These are phyloP conservation scores for Cotesia vestalis DNA, from an alignment of 1,140 invertebrate genomes.

Conservation along the genomic window DNA sequence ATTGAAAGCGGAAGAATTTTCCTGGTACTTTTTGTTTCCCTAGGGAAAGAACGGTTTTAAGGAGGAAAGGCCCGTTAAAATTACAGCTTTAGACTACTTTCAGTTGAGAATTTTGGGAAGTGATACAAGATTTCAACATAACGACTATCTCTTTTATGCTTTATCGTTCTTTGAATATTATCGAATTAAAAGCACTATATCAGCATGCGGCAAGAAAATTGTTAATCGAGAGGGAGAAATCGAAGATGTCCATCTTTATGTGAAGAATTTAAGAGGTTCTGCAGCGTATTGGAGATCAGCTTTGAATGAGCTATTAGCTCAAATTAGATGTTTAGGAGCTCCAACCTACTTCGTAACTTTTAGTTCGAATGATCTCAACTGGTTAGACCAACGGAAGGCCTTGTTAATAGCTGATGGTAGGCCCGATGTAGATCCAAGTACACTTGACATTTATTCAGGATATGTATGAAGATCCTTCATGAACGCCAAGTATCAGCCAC, in stretches of 20 bases:
- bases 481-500: slow-evolving; percentile 48
- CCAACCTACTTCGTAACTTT: slow-evolving; percentile 55
- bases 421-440: slow-evolving; percentile 46
- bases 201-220: slow-evolving; percentile 43
- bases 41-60: slow-evolving; percentile 56
- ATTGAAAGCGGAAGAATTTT: slow-evolving; percentile 57
- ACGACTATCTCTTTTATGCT: slow-evolving; percentile 61
- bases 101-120: slow-evolving; percentile 53
- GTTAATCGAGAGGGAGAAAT: slow-evolving; percentile 36
- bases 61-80: slow-evolving; percentile 50
- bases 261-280: slow-evolving; percentile 49
- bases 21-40: slow-evolving; percentile 57
- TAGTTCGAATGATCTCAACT: slow-evolving; percentile 55
- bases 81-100: slow-evolving; percentile 58
- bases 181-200: slow-evolving; percentile 49
- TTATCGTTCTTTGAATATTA: slow-evolving; percentile 56
- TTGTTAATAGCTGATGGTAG: slow-evolving; percentile 50
- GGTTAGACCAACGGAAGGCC: slow-evolving; percentile 50
- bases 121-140: slow-evolving; percentile 54
- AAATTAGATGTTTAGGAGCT: slow-evolving; percentile 48
- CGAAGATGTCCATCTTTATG: slow-evolving; percentile 44
- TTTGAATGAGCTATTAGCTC: slow-evolving; percentile 49
- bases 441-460: slow-evolving; percentile 49
- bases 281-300: slow-evolving; percentile 49
- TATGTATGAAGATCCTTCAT: slow-evolving; percentile 41